Evolutionary conservation across 2,797 vertebrate species (phyloP).

Genomic region (Dromococcyx pavoninus): DNA sequence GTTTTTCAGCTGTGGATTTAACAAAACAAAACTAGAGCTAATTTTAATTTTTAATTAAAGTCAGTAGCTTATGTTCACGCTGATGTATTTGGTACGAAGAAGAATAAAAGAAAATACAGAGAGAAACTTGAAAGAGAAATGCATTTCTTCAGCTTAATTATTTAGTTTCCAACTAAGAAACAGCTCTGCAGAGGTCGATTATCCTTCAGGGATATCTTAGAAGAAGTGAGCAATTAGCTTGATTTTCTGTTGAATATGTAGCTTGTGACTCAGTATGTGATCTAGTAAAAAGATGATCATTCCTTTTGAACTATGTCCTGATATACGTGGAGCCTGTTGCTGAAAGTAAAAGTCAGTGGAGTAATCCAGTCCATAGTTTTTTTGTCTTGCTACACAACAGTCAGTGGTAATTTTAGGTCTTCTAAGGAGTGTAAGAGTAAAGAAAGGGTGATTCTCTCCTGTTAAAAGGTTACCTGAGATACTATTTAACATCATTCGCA

Average conservation of each 20-base stretch:
- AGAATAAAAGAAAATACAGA: slow-evolving; percentile 28
- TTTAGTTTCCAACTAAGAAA: slow-evolving; percentile 75
- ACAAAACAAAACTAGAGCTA: slow-evolving; percentile 13
- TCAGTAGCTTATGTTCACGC: slow-evolving; percentile 20
- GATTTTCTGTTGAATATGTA: slow-evolving; percentile 82
- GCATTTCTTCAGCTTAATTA: slow-evolving; percentile 73
- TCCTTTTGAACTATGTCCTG: slow-evolving; percentile 72
- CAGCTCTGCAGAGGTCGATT: slow-evolving; percentile 71
- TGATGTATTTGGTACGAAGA: neutral
- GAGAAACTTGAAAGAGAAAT: slow-evolving; percentile 66
- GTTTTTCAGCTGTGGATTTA: slow-evolving; percentile 30
- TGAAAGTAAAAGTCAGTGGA: slow-evolving; percentile 65
- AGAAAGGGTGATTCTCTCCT: neutral
- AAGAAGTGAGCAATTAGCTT: slow-evolving; percentile 80
- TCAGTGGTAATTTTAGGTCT: slow-evolving; percentile 42
- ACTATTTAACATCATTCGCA: neutral
- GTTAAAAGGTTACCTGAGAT: neutral
- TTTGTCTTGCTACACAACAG: neutral
- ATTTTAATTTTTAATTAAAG: slow-evolving; percentile 60
- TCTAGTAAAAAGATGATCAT: slow-evolving; percentile 78
- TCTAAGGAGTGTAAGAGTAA: slow-evolving; percentile 10
- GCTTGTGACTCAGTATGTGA: slow-evolving; percentile 75
- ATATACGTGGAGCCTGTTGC: slow-evolving; percentile 62
- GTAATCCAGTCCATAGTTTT: slow-evolving; percentile 54
- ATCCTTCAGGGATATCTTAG: slow-evolving; percentile 77